Evolutionary conservation across 2,888 invertebrate species (phyloP).

Genomic region (Hartigia nigra): DNA sequence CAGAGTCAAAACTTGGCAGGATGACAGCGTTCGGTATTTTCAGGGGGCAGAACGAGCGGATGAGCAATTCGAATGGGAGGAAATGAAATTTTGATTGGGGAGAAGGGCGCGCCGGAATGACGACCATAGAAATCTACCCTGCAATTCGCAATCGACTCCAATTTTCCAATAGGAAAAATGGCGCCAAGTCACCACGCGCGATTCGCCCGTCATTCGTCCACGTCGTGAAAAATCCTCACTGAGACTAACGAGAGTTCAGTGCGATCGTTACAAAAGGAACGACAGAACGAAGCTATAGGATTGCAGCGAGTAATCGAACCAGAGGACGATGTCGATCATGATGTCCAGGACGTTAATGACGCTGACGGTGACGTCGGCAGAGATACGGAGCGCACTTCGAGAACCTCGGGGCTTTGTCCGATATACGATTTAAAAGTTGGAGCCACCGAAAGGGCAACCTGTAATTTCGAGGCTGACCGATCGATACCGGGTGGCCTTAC

Average conservation of each 20-base stretch:
- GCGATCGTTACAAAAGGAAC: not conserved
- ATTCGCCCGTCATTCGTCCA: not conserved
- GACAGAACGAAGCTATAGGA: not conserved
- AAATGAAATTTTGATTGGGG: constrained; percentile 61
- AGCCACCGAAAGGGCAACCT: not conserved
- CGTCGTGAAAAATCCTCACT: not conserved
- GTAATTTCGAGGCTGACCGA: not conserved
- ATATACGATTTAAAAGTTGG: not conserved
- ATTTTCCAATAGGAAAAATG: constrained; percentile 26
- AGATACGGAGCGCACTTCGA: not conserved
- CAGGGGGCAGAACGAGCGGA: not conserved
- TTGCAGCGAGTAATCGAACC: not conserved
- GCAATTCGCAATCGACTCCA: constrained; percentile 49
- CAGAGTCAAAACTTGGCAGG: not conserved
- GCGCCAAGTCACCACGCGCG: not conserved
- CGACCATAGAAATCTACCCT: constrained; percentile 56
- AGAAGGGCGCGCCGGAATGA: constrained; percentile 45
- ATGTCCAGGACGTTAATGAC: not conserved
- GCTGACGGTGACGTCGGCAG: not conserved
- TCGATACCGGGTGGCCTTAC: constrained; percentile 5
- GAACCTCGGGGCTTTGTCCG: not conserved
- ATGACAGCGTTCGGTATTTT: not conserved
- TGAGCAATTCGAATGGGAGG: constrained; percentile 53
- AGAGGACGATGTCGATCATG: not conserved
- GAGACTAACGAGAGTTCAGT: not conserved